Base-by-base conservation (phyloP, 2,797 vertebrate species). In the Anniella stebbinsi region DNA sequence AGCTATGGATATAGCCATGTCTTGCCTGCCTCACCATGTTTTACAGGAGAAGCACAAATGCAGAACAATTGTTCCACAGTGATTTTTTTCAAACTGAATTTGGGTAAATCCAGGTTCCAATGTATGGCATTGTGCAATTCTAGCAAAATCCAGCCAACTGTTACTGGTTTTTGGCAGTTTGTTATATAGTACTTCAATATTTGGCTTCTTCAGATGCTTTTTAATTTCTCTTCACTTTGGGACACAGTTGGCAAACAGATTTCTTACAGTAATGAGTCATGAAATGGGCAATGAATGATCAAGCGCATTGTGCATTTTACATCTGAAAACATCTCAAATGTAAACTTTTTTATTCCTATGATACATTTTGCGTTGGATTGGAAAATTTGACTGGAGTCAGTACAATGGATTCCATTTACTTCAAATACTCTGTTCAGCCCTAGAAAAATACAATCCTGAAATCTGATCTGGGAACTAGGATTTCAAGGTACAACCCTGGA, bases 71-170 rank as follows among this genome's bases (percentile, higher is more conserved):
- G 33, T 23, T n/a, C 17, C 38, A 63, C 7, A 45, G 76, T 36
- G 33, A 86, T 80, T 86, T 57, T n/a, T 63, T 86, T 80, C 67
- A 90, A 57, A 90, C 4, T 57, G n/a, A 82, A 75, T 25, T 38
- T 80, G 10, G 30, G 25, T 12, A 30, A n/a, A 76, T 3, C 28
- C 15, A 51, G 18, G 48, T 51, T 83, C 41, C 21, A 82, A 30
- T 41, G 18, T 17, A 51, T 51, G 60, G 15, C 15, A 87, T 75
- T 36, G 54, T 87, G 45, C 36, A 57, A 13, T 13, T 80, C 6
- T 57, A 41, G 60, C 25, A 63, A 36, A 48, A 51, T 6, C 66
- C 54, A 41, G 75, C 15, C 60, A 57, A n/a, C 23, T 83, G 15
- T 70, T 45, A 38, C 63, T 82, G 48, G 66, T 7, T 28, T 72